These are phyloP conservation scores for Ashinkailepas kermadecensis DNA, from an alignment of 2,888 invertebrate species.

Conservation along the genomic window DNA sequence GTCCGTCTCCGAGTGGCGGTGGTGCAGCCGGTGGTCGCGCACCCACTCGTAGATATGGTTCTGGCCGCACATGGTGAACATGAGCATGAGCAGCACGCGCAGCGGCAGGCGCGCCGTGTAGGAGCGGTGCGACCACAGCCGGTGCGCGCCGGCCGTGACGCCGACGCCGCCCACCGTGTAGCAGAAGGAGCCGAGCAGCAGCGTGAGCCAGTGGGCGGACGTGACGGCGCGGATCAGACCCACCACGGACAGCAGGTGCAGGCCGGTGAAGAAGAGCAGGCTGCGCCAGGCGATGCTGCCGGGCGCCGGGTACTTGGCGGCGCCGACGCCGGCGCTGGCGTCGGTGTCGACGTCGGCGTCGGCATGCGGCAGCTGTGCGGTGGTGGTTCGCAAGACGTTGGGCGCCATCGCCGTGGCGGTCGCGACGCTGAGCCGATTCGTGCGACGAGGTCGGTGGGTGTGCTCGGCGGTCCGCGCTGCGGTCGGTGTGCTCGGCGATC, in stretches of 20 bases:
- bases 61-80: conserved; percentile 81
- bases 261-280: conserved; percentile 10
- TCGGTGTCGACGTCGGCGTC: background rate
- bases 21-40: conserved; percentile 72
- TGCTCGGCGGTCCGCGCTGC: no score
- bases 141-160: conserved; percentile 70
- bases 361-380: background rate
- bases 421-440: background rate
- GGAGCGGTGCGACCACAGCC: conserved; percentile 85
- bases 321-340: background rate
- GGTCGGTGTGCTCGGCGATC: no score
- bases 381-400: background rate
- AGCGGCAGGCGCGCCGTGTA: conserved; percentile 86
- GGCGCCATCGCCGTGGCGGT: background rate
- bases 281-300: conserved; percentile 16
- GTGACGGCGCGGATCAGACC: conserved; percentile 19
- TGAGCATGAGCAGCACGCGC: conserved; percentile 64
- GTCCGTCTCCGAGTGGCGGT: conserved; percentile 87
- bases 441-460: no score
- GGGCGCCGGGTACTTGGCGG: background rate
- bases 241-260: conserved; percentile 23
- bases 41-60: conserved; percentile 85
- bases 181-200: background rate
- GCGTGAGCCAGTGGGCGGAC: background rate
- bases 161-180: conserved; percentile 21